Evolutionary conservation across 64 coral and sea anemone genomes (phyloP), one percentile per base, ranked within the genome.

Genomic region (Montipora capricornis): DNA sequence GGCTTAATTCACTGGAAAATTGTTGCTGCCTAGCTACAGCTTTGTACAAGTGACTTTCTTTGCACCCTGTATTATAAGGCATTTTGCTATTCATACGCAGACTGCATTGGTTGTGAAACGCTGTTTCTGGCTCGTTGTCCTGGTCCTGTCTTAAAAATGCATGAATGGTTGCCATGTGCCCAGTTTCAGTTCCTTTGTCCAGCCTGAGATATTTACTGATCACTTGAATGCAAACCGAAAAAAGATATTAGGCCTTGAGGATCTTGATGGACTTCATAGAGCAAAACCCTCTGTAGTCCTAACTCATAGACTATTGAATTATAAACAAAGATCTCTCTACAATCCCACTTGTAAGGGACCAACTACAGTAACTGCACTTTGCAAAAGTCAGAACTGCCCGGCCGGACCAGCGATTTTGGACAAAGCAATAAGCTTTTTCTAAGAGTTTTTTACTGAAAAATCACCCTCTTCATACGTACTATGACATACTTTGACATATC

Each of bases 131-230:
- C 47, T 89, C 87, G 19, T 47, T 51, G 70, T 78, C 75, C 59
- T 89, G 75, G 44, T 79, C 77, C 70, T 75, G 53, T 57, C 87
- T 89, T 89, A 79, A 60, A 89, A 89, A 89, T 45, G 87, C 87
- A 78, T 89, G 87, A 79, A 89, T 89, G 49, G 87, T 89, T 45
- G 87, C 74, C 87, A 89, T 79, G 55, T 89, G 74, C 74, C 75
- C 75, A 20, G 87, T 89, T 50, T 89, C 87, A 78, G 87, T 89
- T 61, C 87, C 87, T 66, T 76, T 89, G 29, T 89, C 87, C 10
- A 89, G 75, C 73, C 87, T 89, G 6, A 78, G 75, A n/a, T 89
- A 78, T 76, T 89, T 89, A 78, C 74, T 78, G 75, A 89, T 89
- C 75, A 89, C 87, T 89, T 68, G 47, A 78, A 76, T 76, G 87